Evolutionary conservation across 2,888 invertebrate genomes (phyloP), one percentile per base, ranked within the genome.

Genomic region (Arenicola marina): DNA sequence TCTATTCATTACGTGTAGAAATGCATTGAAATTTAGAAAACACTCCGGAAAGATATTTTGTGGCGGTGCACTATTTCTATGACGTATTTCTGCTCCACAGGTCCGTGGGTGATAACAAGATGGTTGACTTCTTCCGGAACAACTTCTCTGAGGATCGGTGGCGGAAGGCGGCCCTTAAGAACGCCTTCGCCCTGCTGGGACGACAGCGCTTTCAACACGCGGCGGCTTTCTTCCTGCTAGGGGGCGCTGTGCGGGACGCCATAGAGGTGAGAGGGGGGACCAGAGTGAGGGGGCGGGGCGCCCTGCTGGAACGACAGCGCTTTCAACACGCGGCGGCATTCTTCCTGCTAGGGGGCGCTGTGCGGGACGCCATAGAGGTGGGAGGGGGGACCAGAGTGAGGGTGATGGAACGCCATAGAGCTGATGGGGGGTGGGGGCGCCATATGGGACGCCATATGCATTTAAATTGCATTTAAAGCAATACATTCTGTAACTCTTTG

Each of bases 261-360:
- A 88, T 99, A 59, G 96, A 98, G 87, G 93, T 92, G 28, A 32
- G 32, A 4, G 43, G n/a, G n/a, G 21, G 54, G 21, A n/a, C n/a
- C n/a, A n/a, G n/a, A n/a, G n/a, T n/a, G n/a, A n/a, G n/a, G n/a
- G n/a, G n/a, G n/a, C n/a, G n/a, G n/a, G n/a, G n/a, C 80, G 95
- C 94, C 1, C 85, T 99, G 46, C 87, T 99, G 44, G 93, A 98
- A 2, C 75, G 93, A 78, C 98, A 99, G 84, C 79, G 97, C 56
- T 99, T 98, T 81, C 92, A 94, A 66, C 97, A 99, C 79, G 98
- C 99, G 0, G 98, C 97, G 0, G 99, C 97, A 0, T 99, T 99
- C 86, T 99, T 99, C 85, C 86, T 99, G 59, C 86, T 99, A 3
- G 97, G 95, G 28, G 95, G 95, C 28, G 92, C 94, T 34, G 85